Evolutionary conservation across 2,113 vertebrate species (phyloP).

Genomic region (Recurvirostra avosetta): DNA sequence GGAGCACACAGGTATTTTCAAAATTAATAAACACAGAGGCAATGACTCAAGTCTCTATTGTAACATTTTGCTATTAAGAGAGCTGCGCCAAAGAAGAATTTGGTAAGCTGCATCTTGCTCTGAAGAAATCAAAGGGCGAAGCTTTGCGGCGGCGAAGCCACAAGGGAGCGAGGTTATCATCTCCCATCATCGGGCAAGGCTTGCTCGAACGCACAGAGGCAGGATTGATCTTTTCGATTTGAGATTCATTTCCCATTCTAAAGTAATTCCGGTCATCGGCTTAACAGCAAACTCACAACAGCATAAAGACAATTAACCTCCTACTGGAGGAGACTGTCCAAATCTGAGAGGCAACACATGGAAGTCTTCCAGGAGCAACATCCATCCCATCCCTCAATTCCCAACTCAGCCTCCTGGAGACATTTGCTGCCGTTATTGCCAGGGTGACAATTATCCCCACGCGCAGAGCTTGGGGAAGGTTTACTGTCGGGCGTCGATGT

Average conservation of each 20-base stretch:
- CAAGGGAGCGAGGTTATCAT: not conserved
- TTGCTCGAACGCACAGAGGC: rapidly evolving
- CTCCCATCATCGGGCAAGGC: not conserved
- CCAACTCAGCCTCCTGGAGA: not conserved
- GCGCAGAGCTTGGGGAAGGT: not conserved
- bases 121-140: not conserved
- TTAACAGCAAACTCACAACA: not conserved
- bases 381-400: not conserved
- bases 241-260: not conserved
- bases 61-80: not conserved
- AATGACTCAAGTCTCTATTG: not conserved
- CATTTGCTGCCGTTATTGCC: not conserved
- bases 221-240: not conserved
- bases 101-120: not conserved
- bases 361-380: not conserved
- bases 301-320: not conserved
- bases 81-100: not conserved
- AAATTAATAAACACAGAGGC: not conserved
- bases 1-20: not conserved
- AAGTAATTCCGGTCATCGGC: not conserved
- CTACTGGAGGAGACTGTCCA: not conserved
- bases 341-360: rapidly evolving
- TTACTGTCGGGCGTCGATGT: not conserved
- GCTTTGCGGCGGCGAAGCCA: not conserved
- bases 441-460: not conserved